Base-by-base conservation (phyloP, 1,140 invertebrate species). In the Zelostemma sp. region DNA sequence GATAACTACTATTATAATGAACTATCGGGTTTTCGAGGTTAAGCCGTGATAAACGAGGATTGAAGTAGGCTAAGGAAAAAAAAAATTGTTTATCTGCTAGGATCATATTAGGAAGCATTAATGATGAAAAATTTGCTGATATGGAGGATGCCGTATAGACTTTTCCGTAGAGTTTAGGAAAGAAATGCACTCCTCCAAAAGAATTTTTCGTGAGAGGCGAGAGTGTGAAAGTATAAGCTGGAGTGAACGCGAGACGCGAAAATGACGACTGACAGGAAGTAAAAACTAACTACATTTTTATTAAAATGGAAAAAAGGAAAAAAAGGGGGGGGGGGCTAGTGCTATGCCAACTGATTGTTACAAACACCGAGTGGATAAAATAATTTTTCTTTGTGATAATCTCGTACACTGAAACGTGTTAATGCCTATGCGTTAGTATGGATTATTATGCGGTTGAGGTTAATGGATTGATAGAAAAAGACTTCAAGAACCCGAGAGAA, bases 311-410 rank as follows among this genome's bases (percentile, higher is more conserved):
- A n/a, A n/a, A 59, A 68, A 50, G 15, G 68, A 66, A 56, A 70
- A 54, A 41, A 60, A 40, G 48, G 40, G 65, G 49, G 62, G 53
- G 59, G 46, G 56, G 64, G 73, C 72, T 72, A 75, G 74, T 78
- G 78, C 72, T 69, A 74, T 75, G 72, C 74, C 76, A 82, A 83
- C 79, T 80, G 78, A 82, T 83, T 80, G 80, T 83, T 84, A 78
- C 3, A 25, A 25, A 82, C 76, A 82, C 75, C 80, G 82, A 79
- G 77, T 77, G 79, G 73, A 74, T 78, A 80, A 76, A 80, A 8
- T 25, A 76, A 79, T 79, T 79, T 82, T 82, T 80, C 76, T 78
- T 81, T 84, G 82, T 84, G 82, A 84, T 84, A 84, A 84, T 84
- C 80, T 82, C 79, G 78, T 81, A 82, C 74, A 74, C 70, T 72